phyloP scores from a whole-genome alignment of 2,888 invertebrate genomes.

The Morpho achilles region DNA sequence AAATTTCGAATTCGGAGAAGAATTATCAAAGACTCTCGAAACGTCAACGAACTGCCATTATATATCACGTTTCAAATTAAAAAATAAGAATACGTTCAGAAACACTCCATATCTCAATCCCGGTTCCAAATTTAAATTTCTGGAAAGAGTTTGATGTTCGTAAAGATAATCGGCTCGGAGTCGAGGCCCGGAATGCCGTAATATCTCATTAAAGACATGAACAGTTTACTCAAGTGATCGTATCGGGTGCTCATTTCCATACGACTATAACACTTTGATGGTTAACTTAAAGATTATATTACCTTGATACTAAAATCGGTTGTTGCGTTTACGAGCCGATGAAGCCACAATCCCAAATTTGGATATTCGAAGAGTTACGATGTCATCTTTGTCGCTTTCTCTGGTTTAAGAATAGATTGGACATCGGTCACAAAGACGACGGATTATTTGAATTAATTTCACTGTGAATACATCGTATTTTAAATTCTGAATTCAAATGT shows the following conservation, averaged over 20 bases:
- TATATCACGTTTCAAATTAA: slow-evolving; percentile 62
- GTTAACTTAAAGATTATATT: slow-evolving; percentile 25
- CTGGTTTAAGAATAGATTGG: slow-evolving; percentile 55
- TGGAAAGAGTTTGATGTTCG: slow-evolving; percentile 70
- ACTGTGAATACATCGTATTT: slow-evolving; percentile 25
- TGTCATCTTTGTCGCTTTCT: slow-evolving; percentile 60
- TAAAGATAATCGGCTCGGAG: slow-evolving; percentile 62
- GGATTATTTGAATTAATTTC: slow-evolving; percentile 31
- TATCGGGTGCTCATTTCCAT: slow-evolving; percentile 38
- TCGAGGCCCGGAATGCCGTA: slow-evolving; percentile 62
- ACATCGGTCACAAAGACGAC: slow-evolving; percentile 30
- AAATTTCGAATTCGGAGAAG: slow-evolving; percentile 18
- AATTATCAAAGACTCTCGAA: slow-evolving; percentile 14
- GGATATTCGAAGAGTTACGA: slow-evolving; percentile 66
- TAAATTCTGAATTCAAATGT: background rate
- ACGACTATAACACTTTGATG: slow-evolving; percentile 44
- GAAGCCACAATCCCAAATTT: slow-evolving; percentile 57
- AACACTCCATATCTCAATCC: slow-evolving; percentile 68
- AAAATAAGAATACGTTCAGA: slow-evolving; percentile 59
- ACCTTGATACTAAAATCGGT: slow-evolving; percentile 14
- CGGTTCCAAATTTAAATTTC: slow-evolving; percentile 71
- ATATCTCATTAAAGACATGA: slow-evolving; percentile 68
- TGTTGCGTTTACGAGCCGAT: slow-evolving; percentile 29
- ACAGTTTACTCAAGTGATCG: slow-evolving; percentile 44
- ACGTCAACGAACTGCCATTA: slow-evolving; percentile 53